These are phyloP conservation scores for Drosophila prostipennis DNA, from an alignment of 2,888 invertebrate species.

Conservation along the genomic window DNA sequence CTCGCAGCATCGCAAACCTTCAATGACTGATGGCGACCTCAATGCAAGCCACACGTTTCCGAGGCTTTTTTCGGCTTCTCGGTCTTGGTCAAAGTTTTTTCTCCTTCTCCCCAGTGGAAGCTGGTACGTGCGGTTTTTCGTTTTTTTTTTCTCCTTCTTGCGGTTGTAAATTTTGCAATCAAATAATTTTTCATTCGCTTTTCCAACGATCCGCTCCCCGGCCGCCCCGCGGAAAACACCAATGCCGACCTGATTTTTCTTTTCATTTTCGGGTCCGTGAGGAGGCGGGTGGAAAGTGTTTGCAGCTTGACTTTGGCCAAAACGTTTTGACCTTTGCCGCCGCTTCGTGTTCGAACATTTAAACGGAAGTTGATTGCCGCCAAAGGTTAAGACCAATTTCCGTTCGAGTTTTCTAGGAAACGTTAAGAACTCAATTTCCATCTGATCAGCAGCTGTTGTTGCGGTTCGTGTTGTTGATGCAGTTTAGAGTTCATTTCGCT, in stretches of 20 bases:
- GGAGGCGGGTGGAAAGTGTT: slow-evolving; percentile 50
- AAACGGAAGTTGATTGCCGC: slow-evolving; percentile 80
- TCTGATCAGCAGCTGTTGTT: slow-evolving; percentile 57
- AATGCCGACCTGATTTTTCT: slow-evolving; percentile 79
- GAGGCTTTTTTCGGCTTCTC: slow-evolving; percentile 73
- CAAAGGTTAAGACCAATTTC: slow-evolving; percentile 79
- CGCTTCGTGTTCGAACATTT: slow-evolving; percentile 79
- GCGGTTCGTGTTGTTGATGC: slow-evolving; percentile 52
- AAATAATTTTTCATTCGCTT: slow-evolving; percentile 76
- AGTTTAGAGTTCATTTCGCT: slow-evolving; percentile 61
- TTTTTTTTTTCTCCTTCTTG: slow-evolving; percentile 30
- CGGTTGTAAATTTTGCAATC: slow-evolving; percentile 79
- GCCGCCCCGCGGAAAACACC: slow-evolving; percentile 46
- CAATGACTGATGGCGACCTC: slow-evolving; percentile 69
- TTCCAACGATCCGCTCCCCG: slow-evolving; percentile 36
- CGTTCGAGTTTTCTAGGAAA: slow-evolving; percentile 60
- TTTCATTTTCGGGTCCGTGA: slow-evolving; percentile 65
- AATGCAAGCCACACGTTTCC: slow-evolving; percentile 71
- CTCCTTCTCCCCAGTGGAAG: slow-evolving; percentile 32
- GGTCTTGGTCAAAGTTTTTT: slow-evolving; percentile 71
- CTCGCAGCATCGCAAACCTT: slow-evolving; percentile 39
- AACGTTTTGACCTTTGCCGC: slow-evolving; percentile 76
- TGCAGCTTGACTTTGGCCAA: slow-evolving; percentile 55
- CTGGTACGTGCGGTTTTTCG: slow-evolving; percentile 38
- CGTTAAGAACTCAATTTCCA: slow-evolving; percentile 71